A percentile compares a stretch with the other conserved stretches of the same genome.
Evolutionary conservation across 2,113 vertebrate species (phyloP).

Genomic region (Lasiurus borealis): DNA sequence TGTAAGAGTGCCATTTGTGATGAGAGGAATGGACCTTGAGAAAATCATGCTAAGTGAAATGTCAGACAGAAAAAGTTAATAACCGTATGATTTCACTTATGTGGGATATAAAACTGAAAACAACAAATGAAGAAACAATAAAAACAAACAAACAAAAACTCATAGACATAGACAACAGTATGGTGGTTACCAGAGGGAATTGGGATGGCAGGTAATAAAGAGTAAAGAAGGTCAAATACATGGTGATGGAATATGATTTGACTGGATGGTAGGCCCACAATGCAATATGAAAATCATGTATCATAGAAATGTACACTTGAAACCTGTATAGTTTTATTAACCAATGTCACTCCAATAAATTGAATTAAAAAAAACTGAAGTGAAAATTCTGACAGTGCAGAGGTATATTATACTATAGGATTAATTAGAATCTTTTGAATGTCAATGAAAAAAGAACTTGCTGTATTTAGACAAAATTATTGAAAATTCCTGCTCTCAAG

Average conservation of each 20-base stretch:
- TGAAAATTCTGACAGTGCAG: background rate
- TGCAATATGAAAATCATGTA: background rate
- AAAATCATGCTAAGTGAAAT: background rate
- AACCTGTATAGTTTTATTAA: background rate
- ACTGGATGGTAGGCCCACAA: background rate
- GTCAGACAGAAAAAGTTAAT: background rate
- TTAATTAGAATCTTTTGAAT: slow-evolving; percentile 40
- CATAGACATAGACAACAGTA: background rate
- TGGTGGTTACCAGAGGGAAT: background rate
- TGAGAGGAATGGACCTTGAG: background rate
- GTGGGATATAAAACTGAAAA: background rate
- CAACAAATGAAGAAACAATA: background rate
- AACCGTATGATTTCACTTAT: background rate
- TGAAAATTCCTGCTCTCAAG: slow-evolving; percentile 47
- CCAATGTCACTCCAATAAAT: background rate
- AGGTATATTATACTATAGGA: background rate
- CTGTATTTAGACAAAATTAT: slow-evolving; percentile 48
- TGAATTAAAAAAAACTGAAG: background rate
- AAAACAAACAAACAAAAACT: background rate
- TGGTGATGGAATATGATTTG: background rate
- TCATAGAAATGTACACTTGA: background rate
- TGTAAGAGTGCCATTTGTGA: background rate
- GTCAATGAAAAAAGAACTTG: slow-evolving; percentile 11
- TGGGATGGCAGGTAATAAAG: background rate
- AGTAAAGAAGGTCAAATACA: background rate